Base-by-base conservation (phyloP, 2,113 vertebrate genomes). In the Argyrosomus japonicus region DNA sequence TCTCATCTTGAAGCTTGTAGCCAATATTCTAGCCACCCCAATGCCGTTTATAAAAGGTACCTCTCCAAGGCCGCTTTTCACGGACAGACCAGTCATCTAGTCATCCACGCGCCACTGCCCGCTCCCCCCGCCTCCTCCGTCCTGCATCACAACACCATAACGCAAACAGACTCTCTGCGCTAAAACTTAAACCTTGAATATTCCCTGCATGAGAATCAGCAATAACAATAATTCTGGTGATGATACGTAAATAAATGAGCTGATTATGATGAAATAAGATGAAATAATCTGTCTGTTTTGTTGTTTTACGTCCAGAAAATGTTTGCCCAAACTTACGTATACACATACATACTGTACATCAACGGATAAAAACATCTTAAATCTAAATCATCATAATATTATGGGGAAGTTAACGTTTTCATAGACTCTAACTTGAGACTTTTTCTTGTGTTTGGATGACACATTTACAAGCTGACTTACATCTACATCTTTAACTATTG, bases 1-100 rank as follows among this genome's bases (percentile, higher is more conserved):
- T 95, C 93, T 95, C 94, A 94, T 94, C 94, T 94, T 68, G 65
- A 78, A 81, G 92, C 89, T 89, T 88, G 86, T 88, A 92, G 91
- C 93, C 92, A 93, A 91, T 93, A 94, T 94, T 90, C 84, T 68
- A 87, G 90, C 81, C 83, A 71, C 84, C 36, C 85, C 89, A 87
- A 64, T 81, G 81, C 75, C 77, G 75, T 87, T 90, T 87, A 90
- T 93, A 90, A 92, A 92, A 87, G 83, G 50, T 68, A 74, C 81
- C 82, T 79, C 86, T 89, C 77, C 92, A 93, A 94, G 94, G 94
- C 92, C 86, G 62, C 81, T 45, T 81, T 40, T 89, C 87, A 81
- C 32, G 68, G 91, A 89, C 80, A 82, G 75, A 84, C 77, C 79
- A 61, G 87, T 92, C 91, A 94, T 94, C 88, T 86, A 78, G 76